phyloP scores from a whole-genome alignment of 2,888 invertebrate genomes.

The Agrenia bidenticulata region DNA sequence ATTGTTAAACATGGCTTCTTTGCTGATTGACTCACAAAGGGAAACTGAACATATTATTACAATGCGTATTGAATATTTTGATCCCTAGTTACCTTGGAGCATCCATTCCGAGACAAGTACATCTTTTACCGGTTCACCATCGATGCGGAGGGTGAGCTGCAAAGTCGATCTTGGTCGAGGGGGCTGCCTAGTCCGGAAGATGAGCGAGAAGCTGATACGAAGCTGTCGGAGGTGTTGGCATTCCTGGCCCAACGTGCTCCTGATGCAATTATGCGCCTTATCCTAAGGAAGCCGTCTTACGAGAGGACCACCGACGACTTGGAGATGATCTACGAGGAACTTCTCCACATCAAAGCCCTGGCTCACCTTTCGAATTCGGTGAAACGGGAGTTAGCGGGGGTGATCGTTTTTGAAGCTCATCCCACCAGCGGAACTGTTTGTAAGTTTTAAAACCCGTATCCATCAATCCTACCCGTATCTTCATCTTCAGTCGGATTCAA shows the following conservation, averaged over 20 bases:
- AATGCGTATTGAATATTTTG: too few species aligned
- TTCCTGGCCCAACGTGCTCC: slow-evolving; percentile 68
- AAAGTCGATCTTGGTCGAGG: slow-evolving; percentile 51
- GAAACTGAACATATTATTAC: too few species aligned
- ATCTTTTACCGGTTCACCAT: slow-evolving; percentile 78
- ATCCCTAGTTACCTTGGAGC: slow-evolving; percentile 69
- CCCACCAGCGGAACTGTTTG: slow-evolving; percentile 72
- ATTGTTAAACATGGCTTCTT: too few species aligned
- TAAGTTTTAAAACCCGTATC: too few species aligned
- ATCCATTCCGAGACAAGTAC: slow-evolving; percentile 79
- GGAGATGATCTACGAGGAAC: slow-evolving; percentile 78
- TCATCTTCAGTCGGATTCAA: too few species aligned
- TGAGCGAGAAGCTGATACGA: slow-evolving; percentile 65
- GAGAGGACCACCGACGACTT: slow-evolving; percentile 76
- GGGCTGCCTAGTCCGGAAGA: slow-evolving; percentile 51
- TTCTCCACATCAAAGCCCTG: slow-evolving; percentile 71
- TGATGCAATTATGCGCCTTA: slow-evolving; percentile 76
- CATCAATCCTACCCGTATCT: too few species aligned
- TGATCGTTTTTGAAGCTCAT: slow-evolving; percentile 78
- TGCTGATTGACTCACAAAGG: too few species aligned
- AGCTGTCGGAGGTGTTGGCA: slow-evolving; percentile 67
- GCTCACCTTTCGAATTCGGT: slow-evolving; percentile 67
- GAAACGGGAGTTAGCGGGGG: slow-evolving; percentile 75
- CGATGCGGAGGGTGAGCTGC: slow-evolving; percentile 64
- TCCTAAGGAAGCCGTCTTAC: slow-evolving; percentile 74